Evolutionary conservation across 2,797 vertebrate species (phyloP), one percentile per base, ranked within the genome.

Genomic region (Sebastes hubbsi): DNA sequence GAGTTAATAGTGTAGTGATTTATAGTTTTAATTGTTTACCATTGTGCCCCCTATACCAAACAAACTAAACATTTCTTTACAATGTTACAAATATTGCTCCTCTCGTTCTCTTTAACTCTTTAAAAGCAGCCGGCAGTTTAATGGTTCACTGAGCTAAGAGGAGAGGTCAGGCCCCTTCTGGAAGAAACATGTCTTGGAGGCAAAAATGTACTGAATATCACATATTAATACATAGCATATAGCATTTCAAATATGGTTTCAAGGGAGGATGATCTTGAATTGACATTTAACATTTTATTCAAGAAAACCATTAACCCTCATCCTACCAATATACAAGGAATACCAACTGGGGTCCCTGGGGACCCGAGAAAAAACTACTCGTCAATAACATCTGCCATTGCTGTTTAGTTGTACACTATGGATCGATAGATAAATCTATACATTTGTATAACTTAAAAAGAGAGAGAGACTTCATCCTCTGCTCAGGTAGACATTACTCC

Each of bases 161-260:
- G 30, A 29, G 22, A 75, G 36, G 16, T n/a, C 25, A 54, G 54
- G 56, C 25, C 30, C n/a, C 30, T 29, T 73, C 60, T 78, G 55
- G 49, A 73, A 34, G 6, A 70, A 77, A 76, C 25, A 25, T 58
- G 36, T 13, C 42, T 30, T 3, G 49, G 38, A 46, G 58, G 65
- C 38, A 68, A 24, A 80, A 74, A 77, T 65, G 2, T 20, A 64
- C 49, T 75, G 16, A 80, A 69, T 58, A 25, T 59, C 18, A 32
- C 32, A 20, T 22, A n/a, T 52, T 24, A 58, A 29, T 32, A 54
- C 14, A 55, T 16, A 52, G 27, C 1, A 22, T 22, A 46, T 12
- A 49, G 32, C 2, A 24, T 24, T 38, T 2, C 32, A 77, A 30
- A 38, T 22, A 22, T 20, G 11, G 9, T 46, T 64, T 83, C n/a